A percentile compares a stretch with the other conserved stretches of the same genome.
These are phyloP conservation scores for Pollenia angustigena DNA, from an alignment of 2,888 invertebrate species.

Conservation along the genomic window DNA sequence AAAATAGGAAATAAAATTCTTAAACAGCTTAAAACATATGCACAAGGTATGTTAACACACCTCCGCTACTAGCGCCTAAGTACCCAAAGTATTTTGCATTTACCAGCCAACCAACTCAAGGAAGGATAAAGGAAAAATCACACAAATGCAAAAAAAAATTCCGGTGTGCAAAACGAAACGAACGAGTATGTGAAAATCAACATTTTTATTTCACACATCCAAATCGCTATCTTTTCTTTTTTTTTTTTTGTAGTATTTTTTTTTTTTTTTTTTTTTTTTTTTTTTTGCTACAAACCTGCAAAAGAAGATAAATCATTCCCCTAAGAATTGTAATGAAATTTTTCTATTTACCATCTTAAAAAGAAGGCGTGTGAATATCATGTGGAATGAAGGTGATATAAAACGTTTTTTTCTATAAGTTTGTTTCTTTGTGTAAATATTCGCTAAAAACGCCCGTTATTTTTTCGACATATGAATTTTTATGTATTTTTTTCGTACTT, in stretches of 20 bases:
- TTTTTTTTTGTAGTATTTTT: background rate
- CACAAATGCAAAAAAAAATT: background rate
- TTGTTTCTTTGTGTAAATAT: slow-evolving; percentile 47
- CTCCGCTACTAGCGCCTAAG: slow-evolving; percentile 5
- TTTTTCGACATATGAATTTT: slow-evolving; percentile 24
- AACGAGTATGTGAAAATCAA: slow-evolving; percentile 35
- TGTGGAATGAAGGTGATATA: slow-evolving; percentile 40
- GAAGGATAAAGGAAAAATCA: background rate
- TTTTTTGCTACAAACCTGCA: slow-evolving; percentile 3
- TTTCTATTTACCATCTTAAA: slow-evolving; percentile 7
- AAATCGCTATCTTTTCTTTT: slow-evolving; percentile 4
- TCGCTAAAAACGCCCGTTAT: slow-evolving; percentile 58
- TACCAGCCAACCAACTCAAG: slow-evolving; percentile 16
- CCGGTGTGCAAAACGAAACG: slow-evolving; percentile 22
- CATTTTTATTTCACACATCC: slow-evolving; percentile 56
- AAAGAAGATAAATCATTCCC: slow-evolving; percentile 2
- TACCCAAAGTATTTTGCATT: slow-evolving; percentile 42
- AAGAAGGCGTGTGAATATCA: slow-evolving; percentile 51
- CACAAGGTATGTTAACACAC: slow-evolving; percentile 51
- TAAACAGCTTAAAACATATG: slow-evolving; percentile 59
- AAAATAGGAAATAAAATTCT: slow-evolving; percentile 14
- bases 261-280: background rate
- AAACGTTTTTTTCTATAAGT: slow-evolving; percentile 33
- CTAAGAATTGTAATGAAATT: slow-evolving; percentile 13
- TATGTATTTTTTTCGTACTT: slow-evolving; percentile 3